phyloP scores from a whole-genome alignment of 2,888 invertebrate genomes.

The Crocallis elinguaria region DNA sequence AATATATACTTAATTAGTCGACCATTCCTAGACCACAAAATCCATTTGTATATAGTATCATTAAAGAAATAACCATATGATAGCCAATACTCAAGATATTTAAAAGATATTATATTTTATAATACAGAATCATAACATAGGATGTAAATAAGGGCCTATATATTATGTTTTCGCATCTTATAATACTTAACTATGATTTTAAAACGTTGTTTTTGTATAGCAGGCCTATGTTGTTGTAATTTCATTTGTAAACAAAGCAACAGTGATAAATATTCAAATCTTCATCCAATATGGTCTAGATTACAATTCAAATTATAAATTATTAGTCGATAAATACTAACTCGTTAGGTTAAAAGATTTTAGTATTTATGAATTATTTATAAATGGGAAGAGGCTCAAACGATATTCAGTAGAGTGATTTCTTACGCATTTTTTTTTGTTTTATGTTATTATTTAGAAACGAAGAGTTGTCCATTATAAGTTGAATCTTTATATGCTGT shows the following conservation, averaged over 20 bases:
- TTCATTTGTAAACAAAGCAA: conserved; percentile 9
- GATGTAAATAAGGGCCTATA: conserved; percentile 25
- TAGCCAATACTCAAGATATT: conserved; percentile 18
- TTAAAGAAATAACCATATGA: conserved; percentile 27
- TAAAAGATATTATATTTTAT: conserved; percentile 19
- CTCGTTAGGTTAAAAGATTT: conserved; percentile 34
- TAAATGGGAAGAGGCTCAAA: conserved; percentile 41
- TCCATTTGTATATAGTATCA: conserved; percentile 34
- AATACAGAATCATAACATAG: not conserved
- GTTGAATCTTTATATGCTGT: not conserved
- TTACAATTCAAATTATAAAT: conserved; percentile 19
- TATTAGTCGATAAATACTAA: conserved; percentile 32
- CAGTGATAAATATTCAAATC: conserved; percentile 11
- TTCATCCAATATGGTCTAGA: conserved; percentile 5
- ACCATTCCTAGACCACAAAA: conserved; percentile 34
- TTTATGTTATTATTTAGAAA: conserved; percentile 4
- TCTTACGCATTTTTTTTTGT: conserved; percentile 17
- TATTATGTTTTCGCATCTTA: not conserved
- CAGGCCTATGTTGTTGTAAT: conserved; percentile 9
- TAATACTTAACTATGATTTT: not conserved
- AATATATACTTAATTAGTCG: conserved; percentile 28
- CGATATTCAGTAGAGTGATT: conserved; percentile 21
- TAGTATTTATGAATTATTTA: conserved; percentile 35
- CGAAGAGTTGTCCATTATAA: not conserved
- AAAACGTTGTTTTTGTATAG: not conserved